Evolutionary conservation across 2,888 invertebrate species (phyloP), one percentile per base, ranked within the genome.

Genomic region (Chesias legatella): DNA sequence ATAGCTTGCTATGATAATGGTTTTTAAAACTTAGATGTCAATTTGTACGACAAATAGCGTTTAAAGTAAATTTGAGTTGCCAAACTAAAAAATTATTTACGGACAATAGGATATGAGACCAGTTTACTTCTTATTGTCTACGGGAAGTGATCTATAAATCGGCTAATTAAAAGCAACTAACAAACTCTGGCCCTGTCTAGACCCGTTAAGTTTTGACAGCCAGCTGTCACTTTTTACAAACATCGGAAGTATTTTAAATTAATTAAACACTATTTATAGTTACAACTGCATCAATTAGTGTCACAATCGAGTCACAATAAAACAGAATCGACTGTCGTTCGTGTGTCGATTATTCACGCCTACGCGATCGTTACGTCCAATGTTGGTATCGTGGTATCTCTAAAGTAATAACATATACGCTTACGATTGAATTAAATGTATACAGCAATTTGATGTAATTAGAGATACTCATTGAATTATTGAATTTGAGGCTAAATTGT

Each of bases 241-340:
- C 58, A 53, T 60, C 62, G 62, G 59, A 71, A 48, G 58, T 63
- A 66, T 68, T 61, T 73, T 66, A 65, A 73, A 76, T 74, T 73
- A 78, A 80, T 81, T 77, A 75, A 48, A 66, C 59, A 61, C 50
- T 60, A 57, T 72, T 74, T 74, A 72, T 65, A 62, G 64, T 67
- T 31, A 74, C 72, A 66, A 68, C 60, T 55, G 55, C 62, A 74
- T 77, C 77, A 67, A 81, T 82, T 79, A 79, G 62, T 70, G 77
- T 72, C 73, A 67, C 64, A 62, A 67, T 68, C 63, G 64, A 65
- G 58, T 59, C 53, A 54, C 54, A 56, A 66, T 69, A 49, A 65
- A 67, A 74, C 71, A 62, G 67, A 75, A 74, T 71, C 64, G 65
- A 73, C 68, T 67, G 56, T 52, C 53, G 60, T 69, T 67, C 48